phyloP scores from a whole-genome alignment of 2,113 vertebrate genomes.

The Poeciliopsis occidentalis region DNA sequence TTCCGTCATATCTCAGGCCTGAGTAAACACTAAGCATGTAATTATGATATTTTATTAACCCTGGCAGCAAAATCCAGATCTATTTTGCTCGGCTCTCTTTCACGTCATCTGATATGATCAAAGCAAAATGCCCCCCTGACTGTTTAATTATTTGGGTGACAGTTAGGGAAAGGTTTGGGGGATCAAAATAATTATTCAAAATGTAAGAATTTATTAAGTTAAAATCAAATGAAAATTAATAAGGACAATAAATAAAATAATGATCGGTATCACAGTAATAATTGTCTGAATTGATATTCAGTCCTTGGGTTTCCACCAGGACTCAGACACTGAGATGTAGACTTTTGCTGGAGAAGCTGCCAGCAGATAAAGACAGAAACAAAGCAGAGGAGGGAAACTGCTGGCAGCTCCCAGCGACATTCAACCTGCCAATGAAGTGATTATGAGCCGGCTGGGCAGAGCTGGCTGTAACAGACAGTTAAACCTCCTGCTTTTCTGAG shows the following conservation, averaged over 20 bases:
- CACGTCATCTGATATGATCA: not conserved
- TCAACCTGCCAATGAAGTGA: slow-evolving; percentile 54
- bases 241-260: not conserved
- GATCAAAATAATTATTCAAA: not conserved
- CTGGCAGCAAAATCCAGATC: slow-evolving; percentile 16
- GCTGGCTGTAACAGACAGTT: not conserved
- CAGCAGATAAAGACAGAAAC: slow-evolving; percentile 37
- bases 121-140: not conserved
- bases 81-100: slow-evolving; percentile 5
- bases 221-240: not conserved
- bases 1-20: not conserved
- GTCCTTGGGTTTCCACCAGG: slow-evolving; percentile 2
- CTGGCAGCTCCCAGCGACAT: slow-evolving; percentile 43
- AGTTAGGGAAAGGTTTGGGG: not conserved
- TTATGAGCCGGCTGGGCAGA: slow-evolving; percentile 1
- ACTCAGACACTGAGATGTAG: slow-evolving; percentile 23
- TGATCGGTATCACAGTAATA: slow-evolving; percentile 17
- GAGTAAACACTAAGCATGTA: slow-evolving; percentile 8
- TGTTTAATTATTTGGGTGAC: not conserved
- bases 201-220: not conserved
- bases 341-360: slow-evolving; percentile 31
- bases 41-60: slow-evolving; percentile 32
- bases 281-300: slow-evolving; percentile 25
- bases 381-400: slow-evolving; percentile 21
- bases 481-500: not conserved